phyloP scores from a whole-genome alignment of 1,140 invertebrate species.

The Micrasema longulum region DNA sequence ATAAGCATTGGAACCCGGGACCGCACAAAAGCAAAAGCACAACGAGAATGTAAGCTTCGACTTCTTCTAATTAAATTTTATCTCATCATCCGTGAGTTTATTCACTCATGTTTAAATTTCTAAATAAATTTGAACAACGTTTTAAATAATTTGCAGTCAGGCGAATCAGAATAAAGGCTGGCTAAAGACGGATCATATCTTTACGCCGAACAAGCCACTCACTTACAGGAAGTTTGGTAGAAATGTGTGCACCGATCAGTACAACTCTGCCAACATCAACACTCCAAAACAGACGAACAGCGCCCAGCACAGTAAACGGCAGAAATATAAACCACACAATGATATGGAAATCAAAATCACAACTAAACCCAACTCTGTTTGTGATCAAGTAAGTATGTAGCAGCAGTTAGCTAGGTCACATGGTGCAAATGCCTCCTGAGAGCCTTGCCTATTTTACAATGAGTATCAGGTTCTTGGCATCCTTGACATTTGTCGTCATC shows the following conservation, averaged over 20 bases:
- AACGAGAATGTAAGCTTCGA: slow-evolving; percentile 26
- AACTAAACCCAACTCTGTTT: slow-evolving; percentile 26
- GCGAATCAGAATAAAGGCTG: slow-evolving; percentile 7
- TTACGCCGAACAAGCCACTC: slow-evolving; percentile 24
- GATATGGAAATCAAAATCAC: slow-evolving; percentile 37
- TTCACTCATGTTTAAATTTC: no score
- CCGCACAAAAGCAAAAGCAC: slow-evolving; percentile 4
- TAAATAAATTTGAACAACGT: no score
- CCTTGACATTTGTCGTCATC: no score
- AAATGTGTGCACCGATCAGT: slow-evolving; percentile 1
- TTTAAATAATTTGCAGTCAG: slow-evolving; percentile 30
- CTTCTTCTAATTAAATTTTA: not conserved
- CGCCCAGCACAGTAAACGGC: not conserved
- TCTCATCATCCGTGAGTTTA: not conserved
- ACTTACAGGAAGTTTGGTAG: slow-evolving; percentile 8
- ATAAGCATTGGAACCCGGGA: slow-evolving; percentile 30
- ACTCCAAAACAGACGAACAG: slow-evolving; percentile 1
- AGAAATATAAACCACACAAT: not conserved
- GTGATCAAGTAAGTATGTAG: slow-evolving; percentile 26
- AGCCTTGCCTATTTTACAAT: no score
- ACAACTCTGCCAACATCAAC: not conserved
- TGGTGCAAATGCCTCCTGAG: no score
- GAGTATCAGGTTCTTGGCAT: no score
- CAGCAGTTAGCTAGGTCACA: no score
- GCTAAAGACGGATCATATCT: slow-evolving; percentile 31